Base-by-base conservation (phyloP, 2,113 vertebrate species). In the Dascyllus trimaculatus region DNA sequence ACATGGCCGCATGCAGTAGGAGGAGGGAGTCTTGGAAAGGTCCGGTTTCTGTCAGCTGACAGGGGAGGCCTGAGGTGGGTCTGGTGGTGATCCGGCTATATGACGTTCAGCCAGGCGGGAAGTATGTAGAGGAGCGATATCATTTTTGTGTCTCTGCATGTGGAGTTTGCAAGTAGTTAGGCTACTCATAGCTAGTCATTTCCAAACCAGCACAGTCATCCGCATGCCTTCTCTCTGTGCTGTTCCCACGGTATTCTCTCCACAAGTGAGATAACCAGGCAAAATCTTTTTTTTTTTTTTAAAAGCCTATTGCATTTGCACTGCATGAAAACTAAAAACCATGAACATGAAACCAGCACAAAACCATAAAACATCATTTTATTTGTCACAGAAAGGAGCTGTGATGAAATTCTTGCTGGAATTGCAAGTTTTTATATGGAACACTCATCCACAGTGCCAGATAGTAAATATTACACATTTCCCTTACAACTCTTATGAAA, bases 51-150 rank as follows among this genome's bases (percentile, higher is more conserved):
- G 66, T 79, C 66, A 66, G 53, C 51, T 4, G 46, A 74, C 71
- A 54, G 71, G 72, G 35, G 58, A 72, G 29, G 29, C 79, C 70
- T 49, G 54, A 25, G 78, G 81, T 63, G 13, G n/a, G 38, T 46
- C 11, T 71, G 64, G 62, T 11, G 21, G 45, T 66, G 65, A 85
- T 8, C 21, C 71, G 25, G 48, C 60, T 65, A 71, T 73, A 57
- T 81, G 78, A 86, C 79, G 81, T 80, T 86, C 70, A 82, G 60
- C 85, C 90, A 85, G 75, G 70, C 66, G 60, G 62, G 68, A 81
- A 66, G 53, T 17, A 70, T 78, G 85, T 61, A 67, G 17, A 29
- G 58, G 22, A 64, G 71, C 18, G 43, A 72, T 78, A 72, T 40
- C 71, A 78, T 46, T 70, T 69, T 43, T 75, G 53, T 70, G 49